Percentiles rank a stretch among this genome's conserved stretches.
Evolutionary conservation across 2,888 invertebrate genomes (phyloP).

Genomic region (Acronicta alni): DNA sequence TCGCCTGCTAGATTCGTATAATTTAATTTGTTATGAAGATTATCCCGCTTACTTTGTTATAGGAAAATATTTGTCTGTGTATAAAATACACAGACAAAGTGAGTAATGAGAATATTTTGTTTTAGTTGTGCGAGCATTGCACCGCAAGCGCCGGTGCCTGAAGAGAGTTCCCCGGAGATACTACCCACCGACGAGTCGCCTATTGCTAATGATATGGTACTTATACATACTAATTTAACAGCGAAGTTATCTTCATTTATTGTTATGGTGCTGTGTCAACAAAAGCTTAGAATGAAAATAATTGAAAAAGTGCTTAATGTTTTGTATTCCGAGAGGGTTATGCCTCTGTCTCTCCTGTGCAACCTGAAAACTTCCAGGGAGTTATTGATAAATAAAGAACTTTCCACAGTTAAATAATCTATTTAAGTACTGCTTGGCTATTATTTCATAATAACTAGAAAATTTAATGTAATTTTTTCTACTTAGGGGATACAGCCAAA

Average conservation of each 20-base stretch:
- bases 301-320: no score
- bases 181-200: conserved; percentile 63
- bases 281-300: no score
- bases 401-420: neutral
- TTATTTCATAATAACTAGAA: no score
- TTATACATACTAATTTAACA: neutral
- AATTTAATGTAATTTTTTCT: neutral
- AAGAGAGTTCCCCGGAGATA: conserved; percentile 70
- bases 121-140: conserved; percentile 76
- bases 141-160: conserved; percentile 69
- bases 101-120: conserved; percentile 2
- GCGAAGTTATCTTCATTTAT: neutral
- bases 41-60: neutral
- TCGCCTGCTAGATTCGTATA: neutral
- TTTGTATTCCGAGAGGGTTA: no score
- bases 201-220: conserved; percentile 57
- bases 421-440: neutral
- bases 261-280: no score
- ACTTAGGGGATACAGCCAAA: conserved; percentile 68
- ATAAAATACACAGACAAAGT: neutral
- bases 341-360: no score
- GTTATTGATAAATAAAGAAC: no score
- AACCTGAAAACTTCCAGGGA: no score
- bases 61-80: no score
- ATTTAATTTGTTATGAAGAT: neutral